Conservation (phyloP, 1,140 invertebrate genomes). For the Palaemon carinicauda region DNA sequence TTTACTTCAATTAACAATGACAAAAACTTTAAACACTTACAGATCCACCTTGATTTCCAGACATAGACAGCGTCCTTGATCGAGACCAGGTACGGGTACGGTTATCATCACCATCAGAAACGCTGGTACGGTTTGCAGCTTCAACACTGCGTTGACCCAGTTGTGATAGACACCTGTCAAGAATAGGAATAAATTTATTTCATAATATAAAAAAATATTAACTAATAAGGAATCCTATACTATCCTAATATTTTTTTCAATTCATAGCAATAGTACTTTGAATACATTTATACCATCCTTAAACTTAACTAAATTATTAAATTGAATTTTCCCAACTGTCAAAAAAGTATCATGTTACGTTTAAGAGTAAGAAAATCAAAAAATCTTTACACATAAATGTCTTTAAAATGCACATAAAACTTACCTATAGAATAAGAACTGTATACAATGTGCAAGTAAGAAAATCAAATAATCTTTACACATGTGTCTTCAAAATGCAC, state of each 20-base stretch:
- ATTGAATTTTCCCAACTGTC: too few relatives aligned
- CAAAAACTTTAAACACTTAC: conserved; percentile 71
- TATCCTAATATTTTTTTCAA: neutral
- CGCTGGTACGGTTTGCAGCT: conserved; percentile 70
- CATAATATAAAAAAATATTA: too few relatives aligned
- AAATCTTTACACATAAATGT: too few relatives aligned
- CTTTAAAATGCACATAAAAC: too few relatives aligned
- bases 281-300: too few relatives aligned
- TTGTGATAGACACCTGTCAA: conserved; percentile 34
- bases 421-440: too few relatives aligned
- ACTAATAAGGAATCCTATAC: neutral
- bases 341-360: too few relatives aligned
- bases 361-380: too few relatives aligned
- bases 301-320: too few relatives aligned
- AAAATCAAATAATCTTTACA: too few relatives aligned
- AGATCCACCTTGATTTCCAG: conserved; percentile 67
- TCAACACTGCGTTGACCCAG: conserved; percentile 31
- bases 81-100: conserved; percentile 79
- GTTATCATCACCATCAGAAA: conserved; percentile 60
- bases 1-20: conserved; percentile 65
- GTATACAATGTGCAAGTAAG: too few relatives aligned
- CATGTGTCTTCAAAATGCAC: too few relatives aligned
- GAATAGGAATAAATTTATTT: neutral
- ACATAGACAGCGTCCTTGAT: conserved; percentile 86
- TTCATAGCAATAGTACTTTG: neutral